Percentiles rank a stretch among this genome's conserved stretches.
These are phyloP conservation scores for Momotus momota DNA, from an alignment of 2,797 vertebrate genomes.

Conservation along the genomic window DNA sequence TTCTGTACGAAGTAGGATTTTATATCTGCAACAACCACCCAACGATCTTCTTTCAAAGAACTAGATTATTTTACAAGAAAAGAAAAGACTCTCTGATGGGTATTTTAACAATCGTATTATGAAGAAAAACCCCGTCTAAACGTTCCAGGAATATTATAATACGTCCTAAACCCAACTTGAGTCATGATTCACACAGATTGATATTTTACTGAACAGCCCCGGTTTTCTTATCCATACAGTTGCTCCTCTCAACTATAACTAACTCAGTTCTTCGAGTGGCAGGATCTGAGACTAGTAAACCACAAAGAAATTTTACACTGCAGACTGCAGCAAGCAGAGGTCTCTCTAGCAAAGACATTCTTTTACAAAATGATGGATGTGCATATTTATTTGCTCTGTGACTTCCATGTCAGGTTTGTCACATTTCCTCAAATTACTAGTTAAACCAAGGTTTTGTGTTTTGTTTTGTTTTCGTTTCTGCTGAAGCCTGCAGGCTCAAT, in stretches of 20 bases:
- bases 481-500: slow-evolving; percentile 57
- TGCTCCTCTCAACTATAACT: slow-evolving; percentile 1
- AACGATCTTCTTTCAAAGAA: slow-evolving; percentile 41
- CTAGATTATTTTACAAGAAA: not conserved
- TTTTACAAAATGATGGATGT: slow-evolving; percentile 69
- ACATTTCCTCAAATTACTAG: slow-evolving; percentile 71
- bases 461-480: slow-evolving; percentile 54
- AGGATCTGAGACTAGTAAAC: slow-evolving; percentile 9
- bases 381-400: slow-evolving; percentile 73
- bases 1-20: slow-evolving; percentile 9
- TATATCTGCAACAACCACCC: not conserved
- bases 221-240: not conserved
- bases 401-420: slow-evolving; percentile 69
- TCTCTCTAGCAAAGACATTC: slow-evolving; percentile 39
- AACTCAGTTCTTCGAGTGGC: not conserved
- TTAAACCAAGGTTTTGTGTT: slow-evolving; percentile 59
- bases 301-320: not conserved
- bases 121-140: not conserved
- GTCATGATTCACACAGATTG: not conserved
- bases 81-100: not conserved
- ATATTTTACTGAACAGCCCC: not conserved
- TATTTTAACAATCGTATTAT: not conserved
- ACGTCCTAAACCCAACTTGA: not conserved
- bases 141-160: not conserved
- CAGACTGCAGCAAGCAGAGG: slow-evolving; percentile 43